Evolutionary conservation across 2,888 invertebrate genomes (phyloP).

Genomic region (Heteromurus nitidus): DNA sequence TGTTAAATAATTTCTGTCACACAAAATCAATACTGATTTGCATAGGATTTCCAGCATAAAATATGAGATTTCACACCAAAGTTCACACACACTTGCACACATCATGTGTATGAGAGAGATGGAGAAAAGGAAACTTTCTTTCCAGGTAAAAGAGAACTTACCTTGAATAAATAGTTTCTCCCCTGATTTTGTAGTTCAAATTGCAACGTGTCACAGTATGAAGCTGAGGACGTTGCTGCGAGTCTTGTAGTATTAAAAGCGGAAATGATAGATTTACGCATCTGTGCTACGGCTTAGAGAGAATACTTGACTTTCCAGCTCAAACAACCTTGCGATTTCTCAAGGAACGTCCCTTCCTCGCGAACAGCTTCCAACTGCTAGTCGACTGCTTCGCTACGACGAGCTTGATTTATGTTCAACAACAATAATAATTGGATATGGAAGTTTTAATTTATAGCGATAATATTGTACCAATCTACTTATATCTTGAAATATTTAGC

Average conservation of each 20-base stretch:
- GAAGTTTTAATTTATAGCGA: constrained; percentile 13
- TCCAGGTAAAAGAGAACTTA: constrained; percentile 1
- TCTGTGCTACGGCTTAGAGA: constrained; percentile 29
- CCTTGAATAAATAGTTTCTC: constrained; percentile 62
- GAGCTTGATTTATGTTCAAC: constrained; percentile 33
- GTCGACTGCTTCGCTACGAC: neutral
- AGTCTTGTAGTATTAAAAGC: constrained; percentile 56
- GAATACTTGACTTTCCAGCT: too few relatives aligned
- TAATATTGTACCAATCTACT: neutral
- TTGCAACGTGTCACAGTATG: constrained; percentile 63
- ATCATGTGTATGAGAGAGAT: too few relatives aligned
- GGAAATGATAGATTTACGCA: constrained; percentile 60
- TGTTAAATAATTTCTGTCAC: constrained; percentile 59
- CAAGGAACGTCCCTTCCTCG: neutral
- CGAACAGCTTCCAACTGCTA: neutral
- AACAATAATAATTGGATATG: constrained; percentile 31
- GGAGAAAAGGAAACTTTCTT: too few relatives aligned
- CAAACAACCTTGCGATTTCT: constrained; percentile 2
- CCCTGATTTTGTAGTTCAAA: constrained; percentile 59
- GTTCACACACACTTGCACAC: too few relatives aligned
- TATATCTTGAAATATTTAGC: too few relatives aligned
- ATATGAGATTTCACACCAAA: neutral
- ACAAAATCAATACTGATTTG: neutral
- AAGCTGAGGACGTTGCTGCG: constrained; percentile 41
- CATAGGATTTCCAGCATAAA: too few relatives aligned